Evolutionary conservation across 37 sponge, comb jelly and placozoan species (phyloP), one percentile per base, ranked within the genome.

Genomic region (Mnemiopsis leidyi): DNA sequence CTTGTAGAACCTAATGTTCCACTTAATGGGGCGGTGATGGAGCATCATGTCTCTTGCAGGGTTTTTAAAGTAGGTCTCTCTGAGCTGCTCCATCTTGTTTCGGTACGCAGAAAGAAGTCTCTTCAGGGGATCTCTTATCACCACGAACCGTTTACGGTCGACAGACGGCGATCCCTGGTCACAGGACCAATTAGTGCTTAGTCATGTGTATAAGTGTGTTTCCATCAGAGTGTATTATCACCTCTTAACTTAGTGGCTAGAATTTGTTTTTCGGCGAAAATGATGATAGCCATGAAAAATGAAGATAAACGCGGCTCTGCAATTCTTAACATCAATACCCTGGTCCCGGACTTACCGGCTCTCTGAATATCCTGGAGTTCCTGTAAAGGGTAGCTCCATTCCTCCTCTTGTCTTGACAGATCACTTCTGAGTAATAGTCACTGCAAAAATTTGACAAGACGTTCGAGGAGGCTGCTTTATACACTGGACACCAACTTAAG

Each of bases 71-170:
- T 23, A 71, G 30, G 75, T n/a, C 3, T 71, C 30, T 71, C 25
- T 29, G 75, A 28, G 30, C 5, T 71, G 30, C 75, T 29, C 75
- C 7, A 71, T 71, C 75, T 71, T 71, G 75, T 71, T 25, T 25
- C 75, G 75, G 75, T 71, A 71, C 3, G 75, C 75, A 23, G 75
- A 71, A 7, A 71, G 75, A 5, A 71, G 5, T 25, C 75, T 71
- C 5, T 18, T 28, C 25, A 71, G 20, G n/a, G 75, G 75, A 71
- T 71, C 30, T 23, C 75, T 13, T 23, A 71, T 25, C 20, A 71
- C 30, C n/a, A 71, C 61, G 13, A 48, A 48, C 5, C 61, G 61
- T 48, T 48, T 48, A 18, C 13, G 9, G 5, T 48, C 61, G 61
- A 5, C 61, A 13, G 61, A 18, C 61, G 61, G 61, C n/a, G n/a